Evolutionary conservation across 2,888 invertebrate species (phyloP).

Genomic region (Poecilus cupreus): DNA sequence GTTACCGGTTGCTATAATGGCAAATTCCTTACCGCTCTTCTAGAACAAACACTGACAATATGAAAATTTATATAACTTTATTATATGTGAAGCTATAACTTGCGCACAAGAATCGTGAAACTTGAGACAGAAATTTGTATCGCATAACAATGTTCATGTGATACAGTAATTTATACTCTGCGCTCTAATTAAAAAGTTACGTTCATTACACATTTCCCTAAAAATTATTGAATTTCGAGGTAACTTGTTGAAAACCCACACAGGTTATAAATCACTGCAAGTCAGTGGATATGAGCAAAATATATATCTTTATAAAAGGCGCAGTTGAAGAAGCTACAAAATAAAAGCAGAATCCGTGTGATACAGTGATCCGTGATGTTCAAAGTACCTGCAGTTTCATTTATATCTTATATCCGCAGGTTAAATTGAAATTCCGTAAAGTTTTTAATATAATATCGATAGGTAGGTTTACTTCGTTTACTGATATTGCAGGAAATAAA

Average conservation of each 20-base stretch:
- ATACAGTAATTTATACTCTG: slow-evolving; percentile 3
- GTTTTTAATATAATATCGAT: background rate
- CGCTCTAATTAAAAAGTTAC: slow-evolving; percentile 13
- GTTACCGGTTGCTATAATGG: slow-evolving; percentile 3
- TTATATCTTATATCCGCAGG: background rate
- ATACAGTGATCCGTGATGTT: too few species aligned
- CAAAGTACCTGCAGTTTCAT: background rate
- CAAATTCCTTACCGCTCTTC: background rate
- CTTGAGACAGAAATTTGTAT: slow-evolving; percentile 21
- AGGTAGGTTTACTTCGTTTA: background rate
- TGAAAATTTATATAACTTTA: slow-evolving; percentile 45
- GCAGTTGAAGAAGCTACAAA: too few species aligned
- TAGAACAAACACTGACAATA: slow-evolving; percentile 43
- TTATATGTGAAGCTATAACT: slow-evolving; percentile 25
- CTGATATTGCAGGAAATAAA: background rate
- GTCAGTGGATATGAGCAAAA: too few species aligned
- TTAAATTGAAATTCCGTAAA: background rate
- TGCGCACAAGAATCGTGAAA: slow-evolving; percentile 23
- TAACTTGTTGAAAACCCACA: too few species aligned
- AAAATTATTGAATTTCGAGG: too few species aligned
- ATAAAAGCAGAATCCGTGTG: too few species aligned
- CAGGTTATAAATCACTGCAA: too few species aligned
- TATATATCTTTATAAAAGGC: too few species aligned
- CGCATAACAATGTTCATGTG: slow-evolving; percentile 12
- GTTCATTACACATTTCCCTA: background rate